These are phyloP conservation scores for Colaptes auratus DNA, from an alignment of 2,113 vertebrate species.

Conservation along the genomic window DNA sequence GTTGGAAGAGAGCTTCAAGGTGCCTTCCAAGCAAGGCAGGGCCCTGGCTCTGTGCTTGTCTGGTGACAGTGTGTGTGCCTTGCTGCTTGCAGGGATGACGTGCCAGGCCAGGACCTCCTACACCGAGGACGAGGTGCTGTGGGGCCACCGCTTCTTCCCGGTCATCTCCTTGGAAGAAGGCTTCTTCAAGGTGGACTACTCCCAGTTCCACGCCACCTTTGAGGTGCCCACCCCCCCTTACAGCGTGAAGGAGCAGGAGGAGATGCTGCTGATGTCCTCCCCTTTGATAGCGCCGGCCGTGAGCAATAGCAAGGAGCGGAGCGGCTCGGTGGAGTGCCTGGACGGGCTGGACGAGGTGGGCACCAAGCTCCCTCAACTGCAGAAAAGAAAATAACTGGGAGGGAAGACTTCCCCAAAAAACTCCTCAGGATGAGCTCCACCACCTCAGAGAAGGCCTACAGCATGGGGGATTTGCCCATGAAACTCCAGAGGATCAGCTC, in stretches of 20 bases:
- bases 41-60: not conserved
- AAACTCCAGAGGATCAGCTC: constrained; percentile 99
- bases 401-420: constrained; percentile 95
- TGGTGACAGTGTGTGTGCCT: not conserved
- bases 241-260: constrained; percentile 98
- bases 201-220: constrained; percentile 98
- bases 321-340: constrained; percentile 92
- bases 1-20: no score
- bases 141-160: constrained; percentile 97
- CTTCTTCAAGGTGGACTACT: constrained; percentile 99
- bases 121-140: constrained; percentile 97
- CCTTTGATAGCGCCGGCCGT: constrained; percentile 95
- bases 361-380: constrained; percentile 92
- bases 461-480: constrained; percentile 95
- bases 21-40: no score
- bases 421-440: constrained; percentile 97
- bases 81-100: constrained; percentile 89
- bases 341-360: constrained; percentile 90
- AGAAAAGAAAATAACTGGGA: constrained; percentile 97
- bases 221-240: constrained; percentile 94
- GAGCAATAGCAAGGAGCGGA: constrained; percentile 93
- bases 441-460: constrained; percentile 98
- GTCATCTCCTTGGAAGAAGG: constrained; percentile 98
- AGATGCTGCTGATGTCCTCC: constrained; percentile 94
- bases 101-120: constrained; percentile 98